Percentiles rank a stretch among this genome's conserved stretches.
phyloP scores from a whole-genome alignment of 2,888 invertebrate genomes.

The Temnothorax ravouxi region DNA sequence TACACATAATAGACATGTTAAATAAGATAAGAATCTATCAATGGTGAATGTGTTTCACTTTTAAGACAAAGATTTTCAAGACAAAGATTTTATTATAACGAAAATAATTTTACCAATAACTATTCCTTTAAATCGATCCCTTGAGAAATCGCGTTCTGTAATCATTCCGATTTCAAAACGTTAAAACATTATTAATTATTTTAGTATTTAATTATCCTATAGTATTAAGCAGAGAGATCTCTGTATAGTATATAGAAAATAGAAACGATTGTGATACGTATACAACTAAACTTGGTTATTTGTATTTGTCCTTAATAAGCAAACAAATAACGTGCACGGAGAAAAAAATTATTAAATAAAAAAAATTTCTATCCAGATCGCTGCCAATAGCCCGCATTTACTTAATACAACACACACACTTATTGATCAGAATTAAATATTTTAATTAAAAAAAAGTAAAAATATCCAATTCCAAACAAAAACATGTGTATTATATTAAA shows the following conservation, averaged over 20 bases:
- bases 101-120: background rate
- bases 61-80: slow-evolving; percentile 5
- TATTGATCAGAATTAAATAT: too few relatives aligned
- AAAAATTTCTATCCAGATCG: too few relatives aligned
- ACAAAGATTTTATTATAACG: slow-evolving; percentile 8
- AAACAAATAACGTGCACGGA: background rate
- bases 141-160: background rate
- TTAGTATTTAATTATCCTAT: background rate
- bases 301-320: too few relatives aligned
- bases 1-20: background rate
- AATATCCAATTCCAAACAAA: too few relatives aligned
- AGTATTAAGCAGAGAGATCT: background rate
- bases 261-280: background rate
- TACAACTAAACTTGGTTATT: background rate
- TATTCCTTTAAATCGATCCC: background rate
- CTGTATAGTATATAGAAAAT: background rate
- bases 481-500: too few relatives aligned
- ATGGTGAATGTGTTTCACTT: background rate
- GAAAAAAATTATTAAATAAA: too few relatives aligned
- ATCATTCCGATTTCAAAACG: background rate
- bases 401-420: too few relatives aligned
- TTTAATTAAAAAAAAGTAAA: too few relatives aligned
- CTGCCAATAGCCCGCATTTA: too few relatives aligned
- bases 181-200: background rate
- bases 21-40: background rate